Evolutionary conservation across 2,888 invertebrate genomes (phyloP).

Genomic region (Athalia cordata): DNA sequence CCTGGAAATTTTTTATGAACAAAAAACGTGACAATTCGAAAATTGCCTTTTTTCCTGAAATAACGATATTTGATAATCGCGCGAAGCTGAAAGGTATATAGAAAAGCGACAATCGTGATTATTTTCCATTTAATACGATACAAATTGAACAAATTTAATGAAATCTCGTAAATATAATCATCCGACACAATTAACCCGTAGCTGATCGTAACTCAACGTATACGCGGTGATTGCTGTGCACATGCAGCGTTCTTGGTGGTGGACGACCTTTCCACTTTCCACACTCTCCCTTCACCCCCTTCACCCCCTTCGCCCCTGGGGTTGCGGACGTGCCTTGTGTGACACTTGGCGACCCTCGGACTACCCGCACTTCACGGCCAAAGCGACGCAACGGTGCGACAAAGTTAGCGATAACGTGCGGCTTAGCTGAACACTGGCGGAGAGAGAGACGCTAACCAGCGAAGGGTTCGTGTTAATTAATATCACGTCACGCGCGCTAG

Average conservation of each 20-base stretch:
- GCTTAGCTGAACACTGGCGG: slow-evolving; percentile 37
- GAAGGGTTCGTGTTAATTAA: slow-evolving; percentile 73
- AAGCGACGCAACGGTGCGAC: slow-evolving; percentile 55
- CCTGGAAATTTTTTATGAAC: too few relatives aligned
- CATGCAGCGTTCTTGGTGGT: slow-evolving; percentile 38
- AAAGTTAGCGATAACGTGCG: slow-evolving; percentile 46
- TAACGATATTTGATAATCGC: too few relatives aligned
- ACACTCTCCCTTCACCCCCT: slow-evolving; percentile 53
- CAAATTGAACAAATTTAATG: slow-evolving; percentile 20
- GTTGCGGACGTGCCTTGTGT: slow-evolving; percentile 63
- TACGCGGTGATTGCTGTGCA: slow-evolving; percentile 47
- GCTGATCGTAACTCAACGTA: slow-evolving; percentile 37
- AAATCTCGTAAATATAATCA: slow-evolving; percentile 30
- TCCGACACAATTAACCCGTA: slow-evolving; percentile 45
- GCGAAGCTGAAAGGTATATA: too few relatives aligned
- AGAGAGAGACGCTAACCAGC: slow-evolving; percentile 55
- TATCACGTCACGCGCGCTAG: slow-evolving; percentile 72
- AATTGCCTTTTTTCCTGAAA: too few relatives aligned
- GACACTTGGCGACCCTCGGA: slow-evolving; percentile 65
- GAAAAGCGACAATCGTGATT: too few relatives aligned
- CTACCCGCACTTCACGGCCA: slow-evolving; percentile 51
- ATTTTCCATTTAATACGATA: too few relatives aligned
- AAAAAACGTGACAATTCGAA: too few relatives aligned
- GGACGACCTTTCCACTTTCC: slow-evolving; percentile 63
- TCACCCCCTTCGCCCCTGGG: slow-evolving; percentile 49